Evolutionary conservation across 2,888 invertebrate genomes (phyloP).

Genomic region (Ptychoptera contaminata): DNA sequence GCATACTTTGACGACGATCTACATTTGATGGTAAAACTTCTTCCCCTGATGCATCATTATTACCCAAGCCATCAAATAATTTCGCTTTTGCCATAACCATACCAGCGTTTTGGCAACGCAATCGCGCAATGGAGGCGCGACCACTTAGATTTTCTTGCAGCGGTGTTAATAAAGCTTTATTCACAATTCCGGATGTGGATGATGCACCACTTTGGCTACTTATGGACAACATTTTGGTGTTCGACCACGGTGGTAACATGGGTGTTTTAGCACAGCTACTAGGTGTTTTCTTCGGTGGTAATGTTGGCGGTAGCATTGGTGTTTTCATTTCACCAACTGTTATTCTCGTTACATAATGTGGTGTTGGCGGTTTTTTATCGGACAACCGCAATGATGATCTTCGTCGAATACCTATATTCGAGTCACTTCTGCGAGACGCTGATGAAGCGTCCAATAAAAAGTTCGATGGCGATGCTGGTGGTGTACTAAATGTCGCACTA

Average conservation of each 20-base stretch:
- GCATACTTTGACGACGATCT: too few species aligned
- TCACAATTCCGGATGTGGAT: not conserved
- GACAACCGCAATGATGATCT: not conserved
- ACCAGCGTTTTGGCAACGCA: slow-evolving; percentile 60
- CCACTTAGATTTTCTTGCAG: slow-evolving; percentile 36
- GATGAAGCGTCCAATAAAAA: too few species aligned
- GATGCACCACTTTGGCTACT: too few species aligned
- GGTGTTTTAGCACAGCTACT: slow-evolving; percentile 4
- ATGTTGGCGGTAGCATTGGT: slow-evolving; percentile 18
- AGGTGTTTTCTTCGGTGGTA: slow-evolving; percentile 8
- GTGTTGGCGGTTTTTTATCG: not conserved
- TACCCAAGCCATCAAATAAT: slow-evolving; percentile 43
- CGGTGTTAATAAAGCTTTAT: slow-evolving; percentile 5
- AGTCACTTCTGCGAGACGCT: not conserved
- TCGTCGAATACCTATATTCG: not conserved
- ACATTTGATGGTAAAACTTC: too few species aligned
- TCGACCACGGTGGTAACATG: slow-evolving; percentile 2
- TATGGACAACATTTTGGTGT: not conserved
- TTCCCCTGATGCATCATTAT: too few species aligned
- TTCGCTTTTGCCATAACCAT: slow-evolving; percentile 67
- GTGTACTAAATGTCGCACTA: not conserved
- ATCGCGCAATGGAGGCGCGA: slow-evolving; percentile 54
- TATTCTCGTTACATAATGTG: slow-evolving; percentile 4
- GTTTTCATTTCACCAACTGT: slow-evolving; percentile 13
- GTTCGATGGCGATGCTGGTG: not conserved